Percentiles rank a stretch among this genome's conserved stretches.
These are phyloP conservation scores for Agrotis clavis DNA, from an alignment of 2,888 invertebrate genomes.

Conservation along the genomic window DNA sequence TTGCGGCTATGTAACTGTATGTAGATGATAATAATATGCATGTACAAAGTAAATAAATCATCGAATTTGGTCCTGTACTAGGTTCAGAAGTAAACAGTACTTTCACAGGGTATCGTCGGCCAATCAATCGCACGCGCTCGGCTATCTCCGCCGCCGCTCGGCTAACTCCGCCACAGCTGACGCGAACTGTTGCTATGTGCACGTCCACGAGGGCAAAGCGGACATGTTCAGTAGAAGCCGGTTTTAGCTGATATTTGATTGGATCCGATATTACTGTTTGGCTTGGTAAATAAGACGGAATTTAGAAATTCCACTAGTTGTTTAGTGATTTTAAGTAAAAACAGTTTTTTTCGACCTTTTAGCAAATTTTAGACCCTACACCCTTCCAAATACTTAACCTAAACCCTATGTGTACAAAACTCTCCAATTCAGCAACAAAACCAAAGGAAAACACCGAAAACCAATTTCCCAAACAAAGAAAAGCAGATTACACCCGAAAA, in stretches of 20 bases:
- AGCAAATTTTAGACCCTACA: not conserved
- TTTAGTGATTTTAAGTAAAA: not conserved
- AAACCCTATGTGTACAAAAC: not conserved
- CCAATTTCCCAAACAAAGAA: conserved; percentile 74
- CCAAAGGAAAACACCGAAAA: conserved; percentile 37
- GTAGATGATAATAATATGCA: conserved; percentile 24
- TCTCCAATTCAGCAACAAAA: conserved; percentile 2
- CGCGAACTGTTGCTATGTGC: conserved; percentile 89
- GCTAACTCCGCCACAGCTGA: conserved; percentile 83
- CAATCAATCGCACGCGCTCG: conserved; percentile 80
- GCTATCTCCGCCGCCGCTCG: conserved; percentile 71
- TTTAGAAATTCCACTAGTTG: not conserved
- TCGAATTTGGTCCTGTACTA: conserved; percentile 52
- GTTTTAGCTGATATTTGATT: not conserved
- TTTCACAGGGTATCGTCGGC: conserved; percentile 71
- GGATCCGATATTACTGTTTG: not conserved
- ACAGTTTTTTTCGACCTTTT: not conserved
- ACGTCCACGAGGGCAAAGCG: conserved; percentile 71
- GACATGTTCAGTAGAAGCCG: conserved; percentile 71
- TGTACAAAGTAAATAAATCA: conserved; percentile 33
- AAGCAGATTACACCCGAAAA: conserved; percentile 61
- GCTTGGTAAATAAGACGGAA: not conserved
- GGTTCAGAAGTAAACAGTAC: conserved; percentile 69
- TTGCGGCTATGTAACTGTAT: conserved; percentile 7
- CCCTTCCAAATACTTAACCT: not conserved